Percentiles rank a stretch among this genome's conserved stretches.
These are phyloP conservation scores for Tenodera sinensis DNA, from an alignment of 2,888 invertebrate species.

Conservation along the genomic window DNA sequence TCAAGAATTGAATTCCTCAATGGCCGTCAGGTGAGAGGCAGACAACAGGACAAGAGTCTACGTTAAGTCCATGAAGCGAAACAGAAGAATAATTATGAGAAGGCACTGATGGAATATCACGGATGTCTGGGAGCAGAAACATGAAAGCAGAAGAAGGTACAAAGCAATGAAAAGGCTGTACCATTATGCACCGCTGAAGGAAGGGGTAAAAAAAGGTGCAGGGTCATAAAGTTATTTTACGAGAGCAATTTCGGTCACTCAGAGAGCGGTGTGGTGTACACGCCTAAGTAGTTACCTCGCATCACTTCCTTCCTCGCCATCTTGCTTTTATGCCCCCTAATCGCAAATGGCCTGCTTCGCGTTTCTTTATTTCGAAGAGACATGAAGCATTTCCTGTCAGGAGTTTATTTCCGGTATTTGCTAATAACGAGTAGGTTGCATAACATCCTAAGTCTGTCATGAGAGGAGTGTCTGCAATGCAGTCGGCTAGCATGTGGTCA, in stretches of 20 bases:
- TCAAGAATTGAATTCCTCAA: background rate
- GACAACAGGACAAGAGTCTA: background rate
- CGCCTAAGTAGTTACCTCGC: background rate
- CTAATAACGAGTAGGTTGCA: background rate
- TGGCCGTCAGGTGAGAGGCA: background rate
- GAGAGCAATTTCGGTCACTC: slow-evolving; percentile 24
- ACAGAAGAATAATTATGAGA: background rate
- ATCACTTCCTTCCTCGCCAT: background rate
- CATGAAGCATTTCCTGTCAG: background rate
- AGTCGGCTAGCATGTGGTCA: no score
- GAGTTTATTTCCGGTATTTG: background rate
- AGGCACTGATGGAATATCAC: background rate
- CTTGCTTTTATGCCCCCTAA: background rate
- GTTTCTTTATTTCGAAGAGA: background rate
- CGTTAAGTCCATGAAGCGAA: background rate
- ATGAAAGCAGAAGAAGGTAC: background rate
- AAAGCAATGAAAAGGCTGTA: background rate
- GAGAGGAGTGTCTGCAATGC: no score
- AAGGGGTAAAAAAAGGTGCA: background rate
- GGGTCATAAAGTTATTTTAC: slow-evolving; percentile 24
- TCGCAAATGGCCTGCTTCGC: background rate
- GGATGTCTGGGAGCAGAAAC: background rate
- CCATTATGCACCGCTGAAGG: background rate
- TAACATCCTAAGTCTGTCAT: background rate
- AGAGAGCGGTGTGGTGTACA: background rate